Evolutionary conservation across 2,113 vertebrate species (phyloP), one percentile per base, ranked within the genome.

Genomic region (Isichthys henryi): DNA sequence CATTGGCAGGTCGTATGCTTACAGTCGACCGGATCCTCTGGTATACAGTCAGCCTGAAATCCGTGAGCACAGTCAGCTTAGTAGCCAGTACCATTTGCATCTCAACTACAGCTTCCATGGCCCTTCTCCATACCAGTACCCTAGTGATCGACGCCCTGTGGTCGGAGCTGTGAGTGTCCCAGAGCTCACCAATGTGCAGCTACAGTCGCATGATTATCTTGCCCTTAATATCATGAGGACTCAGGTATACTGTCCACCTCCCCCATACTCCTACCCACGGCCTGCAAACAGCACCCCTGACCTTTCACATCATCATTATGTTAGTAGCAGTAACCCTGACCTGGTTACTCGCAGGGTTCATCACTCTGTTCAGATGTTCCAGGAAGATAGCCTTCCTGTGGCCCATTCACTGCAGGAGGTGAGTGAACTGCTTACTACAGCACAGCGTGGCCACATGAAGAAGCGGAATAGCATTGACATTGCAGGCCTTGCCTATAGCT

Each of bases 11-110:
- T 98, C 98, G 0, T 98, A 97, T 0, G 98, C 97, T 5, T 99
- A 99, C 94, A 98, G 98, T 93, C 93, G 97, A 89, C 97, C 98
- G 0, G 98, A 98, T 52, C 97, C 98, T 19, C 95, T 99, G 53
- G 98, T 98, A 88, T 99, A 99, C 94, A 99, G 98, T 93, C 98
- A 99, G 82, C 98, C 98, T 0, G 98, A 99, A 92, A 99, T 99
- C 86, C 95, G 98, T 15, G 98, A 99, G 89, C 97, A 98, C 0
- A 95, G 96, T 5, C 96, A 94, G 10, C 91, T 96, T 45, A 91
- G 95, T 2, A 94, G 94, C 70, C 97, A 97, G 92, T 97, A 96
- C 84, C 97, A 97, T 0, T 97, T 98, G 93, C 97, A 96, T 70
- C 94, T 98, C 39, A 98, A 96, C 93, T 98, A 97, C 94, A 99